phyloP scores from a whole-genome alignment of 1,140 invertebrate genomes.

The Drosophila insularis region DNA sequence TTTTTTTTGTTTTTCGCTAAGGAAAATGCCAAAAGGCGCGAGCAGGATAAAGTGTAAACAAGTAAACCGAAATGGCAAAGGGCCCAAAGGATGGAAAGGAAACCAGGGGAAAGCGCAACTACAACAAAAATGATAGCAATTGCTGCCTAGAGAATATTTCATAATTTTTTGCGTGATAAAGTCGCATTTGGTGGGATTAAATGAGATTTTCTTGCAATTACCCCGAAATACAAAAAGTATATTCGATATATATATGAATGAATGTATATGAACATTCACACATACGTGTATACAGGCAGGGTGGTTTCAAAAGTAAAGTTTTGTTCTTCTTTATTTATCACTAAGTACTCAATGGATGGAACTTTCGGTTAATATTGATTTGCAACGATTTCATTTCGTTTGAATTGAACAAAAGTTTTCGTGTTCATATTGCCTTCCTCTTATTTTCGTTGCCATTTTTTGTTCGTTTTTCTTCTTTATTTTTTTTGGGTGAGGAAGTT shows the following conservation, averaged over 20 bases:
- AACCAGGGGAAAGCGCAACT: background rate
- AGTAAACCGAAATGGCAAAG: slow-evolving; percentile 55
- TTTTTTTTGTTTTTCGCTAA: slow-evolving; percentile 23
- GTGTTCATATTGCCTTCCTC: background rate
- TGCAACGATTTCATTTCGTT: slow-evolving; percentile 8
- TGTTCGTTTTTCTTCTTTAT: background rate
- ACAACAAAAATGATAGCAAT: slow-evolving; percentile 52
- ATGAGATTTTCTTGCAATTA: slow-evolving; percentile 80
- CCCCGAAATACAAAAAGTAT: slow-evolving; percentile 30
- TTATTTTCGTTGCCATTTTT: background rate
- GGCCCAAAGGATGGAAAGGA: background rate
- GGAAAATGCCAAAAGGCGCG: slow-evolving; percentile 56
- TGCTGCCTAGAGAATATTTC: slow-evolving; percentile 68
- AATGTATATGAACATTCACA: background rate
- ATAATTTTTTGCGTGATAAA: slow-evolving; percentile 81
- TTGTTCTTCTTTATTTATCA: slow-evolving; percentile 50
- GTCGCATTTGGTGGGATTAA: slow-evolving; percentile 78
- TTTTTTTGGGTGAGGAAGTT: background rate
- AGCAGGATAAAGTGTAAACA: slow-evolving; percentile 72
- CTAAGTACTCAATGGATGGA: slow-evolving; percentile 22
- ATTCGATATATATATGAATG: background rate
- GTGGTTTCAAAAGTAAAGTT: slow-evolving; percentile 30
- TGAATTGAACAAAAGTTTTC: slow-evolving; percentile 18
- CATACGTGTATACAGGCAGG: background rate
- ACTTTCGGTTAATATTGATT: slow-evolving; percentile 13